A percentile compares a stretch with the other conserved stretches of the same genome.
Evolutionary conservation across 2,113 vertebrate genomes (phyloP).

Genomic region (Calcarius ornatus): DNA sequence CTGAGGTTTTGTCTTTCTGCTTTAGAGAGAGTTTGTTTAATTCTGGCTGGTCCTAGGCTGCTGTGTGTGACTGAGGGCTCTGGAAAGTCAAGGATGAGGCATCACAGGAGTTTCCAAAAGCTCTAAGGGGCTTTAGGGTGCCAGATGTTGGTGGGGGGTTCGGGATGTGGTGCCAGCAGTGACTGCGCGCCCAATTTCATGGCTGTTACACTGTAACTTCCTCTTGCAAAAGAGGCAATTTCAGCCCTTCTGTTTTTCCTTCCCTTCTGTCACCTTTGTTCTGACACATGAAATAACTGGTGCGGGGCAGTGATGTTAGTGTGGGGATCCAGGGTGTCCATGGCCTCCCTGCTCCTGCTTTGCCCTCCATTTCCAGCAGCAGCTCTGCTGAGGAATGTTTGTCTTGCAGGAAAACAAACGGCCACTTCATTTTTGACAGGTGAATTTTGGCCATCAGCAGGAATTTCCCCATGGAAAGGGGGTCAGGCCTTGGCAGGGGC

Average conservation of each 20-base stretch:
- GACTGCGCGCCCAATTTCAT: not conserved
- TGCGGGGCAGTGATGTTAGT: rapidly evolving
- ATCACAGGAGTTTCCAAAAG: not conserved
- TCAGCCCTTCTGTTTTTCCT: not conserved
- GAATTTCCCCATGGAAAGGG: rapidly evolving
- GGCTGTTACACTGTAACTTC: not conserved
- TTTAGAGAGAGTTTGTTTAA: too few relatives aligned
- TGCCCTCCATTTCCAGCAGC: rapidly evolving
- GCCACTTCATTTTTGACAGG: rapidly evolving
- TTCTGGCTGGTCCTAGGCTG: not conserved
- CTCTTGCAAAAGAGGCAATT: not conserved
- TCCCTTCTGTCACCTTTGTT: not conserved
- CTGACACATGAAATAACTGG: not conserved
- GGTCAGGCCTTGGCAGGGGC: not conserved
- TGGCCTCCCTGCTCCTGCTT: not conserved
- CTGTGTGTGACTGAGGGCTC: rapidly evolving
- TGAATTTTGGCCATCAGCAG: not conserved
- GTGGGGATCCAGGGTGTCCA: not conserved
- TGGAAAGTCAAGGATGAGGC: not conserved
- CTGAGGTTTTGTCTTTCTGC: not conserved
- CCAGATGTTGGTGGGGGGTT: not conserved
- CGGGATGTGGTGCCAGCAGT: not conserved
- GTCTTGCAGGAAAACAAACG: not conserved
- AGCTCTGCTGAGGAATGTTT: not conserved
- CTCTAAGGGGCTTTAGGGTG: not conserved